Base-by-base conservation (phyloP, 2,113 vertebrate genomes). In the Aspidoscelis tigris region DNA sequence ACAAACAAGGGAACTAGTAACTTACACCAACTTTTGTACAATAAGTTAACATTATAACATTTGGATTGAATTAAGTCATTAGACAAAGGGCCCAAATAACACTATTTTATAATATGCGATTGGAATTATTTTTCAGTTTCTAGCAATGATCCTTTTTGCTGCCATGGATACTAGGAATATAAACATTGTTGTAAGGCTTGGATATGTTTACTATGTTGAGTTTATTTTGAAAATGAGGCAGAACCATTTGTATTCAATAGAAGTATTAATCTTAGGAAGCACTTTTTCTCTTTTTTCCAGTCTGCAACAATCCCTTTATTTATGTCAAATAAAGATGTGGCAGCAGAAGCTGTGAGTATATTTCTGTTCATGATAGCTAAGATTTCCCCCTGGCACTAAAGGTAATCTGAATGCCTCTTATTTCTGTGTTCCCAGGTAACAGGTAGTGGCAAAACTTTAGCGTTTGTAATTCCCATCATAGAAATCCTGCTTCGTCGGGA, bases 281-380 rank as follows among this genome's bases (percentile, higher is more conserved):
- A 39, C 33, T 70, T 70, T 18, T 70, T 33, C 18, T 93, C 43
- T 83, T 26, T 10, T 69, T 89, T 86, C 1, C 26, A 99, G 99
- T 96, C 98, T 1, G 98, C 98, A 0, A 98, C 98, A 61, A 98
- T 99, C 70, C 99, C 99, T 1, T 97, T 99, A n/a, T 99, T 99
- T 91, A 96, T 99, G 97, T 95, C 61, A 2, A 99, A 99, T 93
- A 99, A 99, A 87, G 98, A 99, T 0, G 98, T 99, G 0, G 98
- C 98, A 0, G 98, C 98, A 0, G 98, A 99, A 89, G 99, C 99
- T 76, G 99, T 99, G 88, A 97, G 98, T 96, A n/a, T 24, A 22
- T 39, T 1, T 0, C 3, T 7, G 4, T 21, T 9, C 5, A 2
- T 7, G 4, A 14, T 10, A 2, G 11, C 10, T 2, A 1, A 0